Evolutionary conservation across 2,888 invertebrate species (phyloP), one percentile per base, ranked within the genome.

Genomic region (Ypsolopha sequella): DNA sequence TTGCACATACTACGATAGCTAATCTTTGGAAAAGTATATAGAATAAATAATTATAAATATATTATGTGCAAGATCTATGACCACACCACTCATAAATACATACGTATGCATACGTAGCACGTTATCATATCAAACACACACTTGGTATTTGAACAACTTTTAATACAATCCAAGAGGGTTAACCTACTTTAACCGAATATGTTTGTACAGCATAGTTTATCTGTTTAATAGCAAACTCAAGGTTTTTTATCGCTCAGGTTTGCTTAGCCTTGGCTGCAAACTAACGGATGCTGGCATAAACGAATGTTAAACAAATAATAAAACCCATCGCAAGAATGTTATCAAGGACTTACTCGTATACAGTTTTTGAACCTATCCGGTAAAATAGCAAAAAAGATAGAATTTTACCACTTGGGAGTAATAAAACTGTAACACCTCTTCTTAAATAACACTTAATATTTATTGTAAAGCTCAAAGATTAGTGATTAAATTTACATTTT

Each of bases 191-290:
- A 9, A 52, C 51, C 53, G 8, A 14, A 45, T 33, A 34, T 70
- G 65, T 76, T 75, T 73, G 71, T 61, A 67, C 68, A 69, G 58
- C 62, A 53, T 55, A 44, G 54, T 65, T 55, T 76, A 73, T 71
- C 69, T 69, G 56, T 63, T 57, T 61, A 64, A 62, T 62, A 60
- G 63, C 58, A 58, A 65, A 63, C 70, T 63, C 61, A 66, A 62
- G 61, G 57, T 24, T 24, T 4, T 64, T 75, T 79, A 80, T 80
- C 79, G 64, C 56, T 24, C 58, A 54, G 56, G 65, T 66, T 68
- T 65, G 65, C 62, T 56, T 62, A 74, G 66, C 79, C 77, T 77
- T 78, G 78, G 66, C 64, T 64, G 61, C 10, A 35, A 46, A 35
- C 63, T 54, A 62, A 62, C 70, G 72, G 77, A 77, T 73, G 76